Evolutionary conservation across 2,113 vertebrate species (phyloP).

Genomic region (Ptilorrhoa leucosticta): DNA sequence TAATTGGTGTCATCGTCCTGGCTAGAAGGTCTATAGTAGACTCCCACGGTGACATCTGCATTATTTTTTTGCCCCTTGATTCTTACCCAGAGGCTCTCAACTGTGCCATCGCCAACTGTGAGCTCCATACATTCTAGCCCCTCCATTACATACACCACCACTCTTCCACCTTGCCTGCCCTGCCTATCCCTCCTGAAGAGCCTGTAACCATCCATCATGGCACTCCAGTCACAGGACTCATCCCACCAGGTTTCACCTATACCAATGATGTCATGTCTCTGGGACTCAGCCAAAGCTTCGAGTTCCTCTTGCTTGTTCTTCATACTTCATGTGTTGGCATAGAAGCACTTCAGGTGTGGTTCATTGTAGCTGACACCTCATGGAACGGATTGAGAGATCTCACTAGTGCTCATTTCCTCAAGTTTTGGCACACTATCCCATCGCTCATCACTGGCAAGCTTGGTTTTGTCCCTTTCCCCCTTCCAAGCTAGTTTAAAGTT

Average conservation of each 20-base stretch:
- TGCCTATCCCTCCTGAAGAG: not conserved
- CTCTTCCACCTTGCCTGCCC: not conserved
- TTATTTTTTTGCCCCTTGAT: not conserved
- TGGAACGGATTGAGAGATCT: not conserved
- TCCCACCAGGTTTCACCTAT: not conserved
- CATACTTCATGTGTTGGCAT: too few relatives aligned
- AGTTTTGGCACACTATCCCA: not conserved
- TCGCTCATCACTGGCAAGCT: not conserved
- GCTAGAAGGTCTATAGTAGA: not conserved
- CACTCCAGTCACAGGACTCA: not conserved
- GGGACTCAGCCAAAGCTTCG: not conserved
- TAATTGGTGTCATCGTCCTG: not conserved
- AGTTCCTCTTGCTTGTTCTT: not conserved
- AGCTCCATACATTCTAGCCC: not conserved
- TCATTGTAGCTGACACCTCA: not conserved
- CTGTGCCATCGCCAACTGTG: too few relatives aligned
- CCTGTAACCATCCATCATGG: not conserved
- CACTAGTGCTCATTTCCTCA: not conserved
- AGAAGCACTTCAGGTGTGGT: not conserved
- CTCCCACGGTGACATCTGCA: not conserved
- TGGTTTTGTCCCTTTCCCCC: not conserved
- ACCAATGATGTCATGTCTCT: not conserved
- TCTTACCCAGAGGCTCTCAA: not conserved
- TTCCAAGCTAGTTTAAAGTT: not conserved
- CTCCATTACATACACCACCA: not conserved